These are phyloP conservation scores for Acronicta alni DNA, from an alignment of 2,888 invertebrate species.

Conservation along the genomic window DNA sequence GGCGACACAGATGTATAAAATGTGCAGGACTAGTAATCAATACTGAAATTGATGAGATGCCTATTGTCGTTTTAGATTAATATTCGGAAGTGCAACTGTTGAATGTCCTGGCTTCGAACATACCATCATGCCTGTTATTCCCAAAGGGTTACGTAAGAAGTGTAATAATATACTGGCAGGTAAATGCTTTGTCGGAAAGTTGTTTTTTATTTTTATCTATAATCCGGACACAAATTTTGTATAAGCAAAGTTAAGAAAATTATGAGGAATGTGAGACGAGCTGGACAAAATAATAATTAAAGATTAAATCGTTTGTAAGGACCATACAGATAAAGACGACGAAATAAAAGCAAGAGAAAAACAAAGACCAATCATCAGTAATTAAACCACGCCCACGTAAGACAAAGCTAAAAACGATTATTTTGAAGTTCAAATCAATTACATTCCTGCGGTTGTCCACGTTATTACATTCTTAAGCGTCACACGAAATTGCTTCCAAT, in stretches of 20 bases:
- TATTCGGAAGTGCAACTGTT: no score
- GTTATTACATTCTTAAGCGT: slow-evolving; percentile 41
- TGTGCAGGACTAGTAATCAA: neutral
- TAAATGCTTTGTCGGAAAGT: no score
- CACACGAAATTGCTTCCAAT: slow-evolving; percentile 14
- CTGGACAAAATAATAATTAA: neutral
- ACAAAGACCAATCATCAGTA: neutral
- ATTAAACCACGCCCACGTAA: neutral
- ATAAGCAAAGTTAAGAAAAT: no score
- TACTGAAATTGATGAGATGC: no score
- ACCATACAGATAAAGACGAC: neutral
- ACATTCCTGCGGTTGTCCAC: slow-evolving; percentile 37
- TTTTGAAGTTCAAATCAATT: slow-evolving; percentile 31
- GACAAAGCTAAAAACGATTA: slow-evolving; percentile 12
- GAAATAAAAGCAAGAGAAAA: neutral
- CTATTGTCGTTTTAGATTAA: no score
- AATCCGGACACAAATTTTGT: no score
- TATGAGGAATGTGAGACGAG: no score
- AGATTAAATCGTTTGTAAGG: neutral
- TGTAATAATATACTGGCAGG: no score
- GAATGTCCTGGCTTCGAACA: no score
- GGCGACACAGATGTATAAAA: neutral
- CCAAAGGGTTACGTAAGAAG: no score
- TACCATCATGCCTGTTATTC: no score
- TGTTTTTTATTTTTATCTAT: no score